A percentile compares a stretch with the other conserved stretches of the same genome.
Evolutionary conservation across 2,888 invertebrate species (phyloP).

Genomic region (Trachelus troglodyta): DNA sequence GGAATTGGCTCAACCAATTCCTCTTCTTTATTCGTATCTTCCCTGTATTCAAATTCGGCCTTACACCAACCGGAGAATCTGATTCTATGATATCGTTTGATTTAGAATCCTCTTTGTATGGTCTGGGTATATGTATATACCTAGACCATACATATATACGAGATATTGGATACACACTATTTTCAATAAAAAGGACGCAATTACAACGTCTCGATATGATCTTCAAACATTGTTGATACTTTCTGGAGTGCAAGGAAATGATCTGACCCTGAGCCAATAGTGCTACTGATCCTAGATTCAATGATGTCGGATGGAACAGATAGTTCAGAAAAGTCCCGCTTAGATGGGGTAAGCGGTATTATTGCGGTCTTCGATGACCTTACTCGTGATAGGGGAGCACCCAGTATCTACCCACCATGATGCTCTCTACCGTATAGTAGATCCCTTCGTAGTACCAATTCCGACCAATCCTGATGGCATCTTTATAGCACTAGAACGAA

Average conservation of each 20-base stretch:
- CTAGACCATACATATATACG: too few species aligned
- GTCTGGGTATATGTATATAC: not conserved
- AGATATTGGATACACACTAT: not conserved
- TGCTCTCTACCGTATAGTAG: conserved; percentile 2
- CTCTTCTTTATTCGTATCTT: conserved; percentile 5
- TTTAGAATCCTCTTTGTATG: conserved; percentile 3
- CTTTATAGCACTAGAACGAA: conserved; percentile 12
- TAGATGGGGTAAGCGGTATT: conserved; percentile 46
- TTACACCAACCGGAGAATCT: conserved; percentile 23
- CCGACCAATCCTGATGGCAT: conserved; percentile 20
- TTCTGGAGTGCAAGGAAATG: not conserved
- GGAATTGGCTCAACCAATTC: not conserved
- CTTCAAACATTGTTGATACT: not conserved
- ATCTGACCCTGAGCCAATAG: not conserved
- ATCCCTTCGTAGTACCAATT: conserved; percentile 10
- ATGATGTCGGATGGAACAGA: conserved; percentile 43
- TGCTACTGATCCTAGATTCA: conserved; percentile 36
- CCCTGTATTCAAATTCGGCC: conserved; percentile 31
- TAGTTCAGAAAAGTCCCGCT: conserved; percentile 43
- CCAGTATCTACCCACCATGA: not conserved
- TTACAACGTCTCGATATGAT: not conserved
- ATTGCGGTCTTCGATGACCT: conserved; percentile 39
- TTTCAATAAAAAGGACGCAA: not conserved
- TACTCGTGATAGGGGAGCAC: not conserved
- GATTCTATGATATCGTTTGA: conserved; percentile 22